A percentile compares a stretch with the other conserved stretches of the same genome.
Conservation (phyloP, 2,113 vertebrate genomes). For the Bos taurus region ARS-UCD2.0 NC_037353.1:51044001-51044500, state of each 20-base stretch:
- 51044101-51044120: too few relatives aligned
- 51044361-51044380: neutral
- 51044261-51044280: neutral
- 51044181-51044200: too few relatives aligned
- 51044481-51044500: neutral
- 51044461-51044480: neutral
- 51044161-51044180: too few relatives aligned
- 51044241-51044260: neutral
- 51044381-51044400: neutral
- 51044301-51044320: neutral
- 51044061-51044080: too few relatives aligned
- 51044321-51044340: neutral
- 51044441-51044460: neutral
- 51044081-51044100: too few relatives aligned
- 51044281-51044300: neutral
- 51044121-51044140: too few relatives aligned
- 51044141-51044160: too few relatives aligned
- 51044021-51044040: too few relatives aligned
- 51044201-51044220: too few relatives aligned
- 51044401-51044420: neutral
- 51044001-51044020: too few relatives aligned
- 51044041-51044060: too few relatives aligned
- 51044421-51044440: neutral
- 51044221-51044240: too few relatives aligned
- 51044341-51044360: neutral